These are phyloP conservation scores for Sebastes hubbsi DNA, from an alignment of 2,797 vertebrate species.

Conservation along the genomic window DNA sequence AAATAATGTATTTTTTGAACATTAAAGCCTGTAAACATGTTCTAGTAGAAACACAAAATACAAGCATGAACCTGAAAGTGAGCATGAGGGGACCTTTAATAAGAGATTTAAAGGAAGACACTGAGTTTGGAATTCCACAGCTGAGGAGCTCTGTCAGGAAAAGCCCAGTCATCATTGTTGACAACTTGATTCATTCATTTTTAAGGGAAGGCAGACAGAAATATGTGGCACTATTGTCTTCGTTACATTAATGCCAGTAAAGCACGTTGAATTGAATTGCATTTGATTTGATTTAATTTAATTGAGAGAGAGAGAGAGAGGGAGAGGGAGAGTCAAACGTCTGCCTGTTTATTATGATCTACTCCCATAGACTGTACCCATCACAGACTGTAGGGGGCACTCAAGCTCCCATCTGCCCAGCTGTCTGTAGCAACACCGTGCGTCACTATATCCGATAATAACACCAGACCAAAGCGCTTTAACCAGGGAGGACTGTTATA, in stretches of 20 bases:
- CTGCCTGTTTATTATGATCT: not conserved
- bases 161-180: no score
- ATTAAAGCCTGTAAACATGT: no score
- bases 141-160: no score
- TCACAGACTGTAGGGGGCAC: constrained; percentile 65
- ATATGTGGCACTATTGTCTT: no score
- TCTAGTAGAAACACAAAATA: no score
- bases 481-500: not conserved
- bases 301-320: not conserved
- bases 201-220: not conserved
- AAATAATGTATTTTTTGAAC: no score
- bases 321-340: not conserved
- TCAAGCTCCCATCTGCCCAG: constrained; percentile 24
- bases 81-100: no score
- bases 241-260: no score
- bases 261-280: not conserved
- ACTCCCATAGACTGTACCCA: not conserved
- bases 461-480: constrained; percentile 17
- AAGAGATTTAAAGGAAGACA: no score
- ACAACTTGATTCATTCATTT: not conserved
- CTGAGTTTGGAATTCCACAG: no score
- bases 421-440: constrained; percentile 24
- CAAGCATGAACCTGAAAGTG: no score
- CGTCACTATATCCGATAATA: constrained; percentile 49
- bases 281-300: not conserved